These are phyloP conservation scores for Eilema depressum DNA, from an alignment of 2,888 invertebrate genomes.

Conservation along the genomic window DNA sequence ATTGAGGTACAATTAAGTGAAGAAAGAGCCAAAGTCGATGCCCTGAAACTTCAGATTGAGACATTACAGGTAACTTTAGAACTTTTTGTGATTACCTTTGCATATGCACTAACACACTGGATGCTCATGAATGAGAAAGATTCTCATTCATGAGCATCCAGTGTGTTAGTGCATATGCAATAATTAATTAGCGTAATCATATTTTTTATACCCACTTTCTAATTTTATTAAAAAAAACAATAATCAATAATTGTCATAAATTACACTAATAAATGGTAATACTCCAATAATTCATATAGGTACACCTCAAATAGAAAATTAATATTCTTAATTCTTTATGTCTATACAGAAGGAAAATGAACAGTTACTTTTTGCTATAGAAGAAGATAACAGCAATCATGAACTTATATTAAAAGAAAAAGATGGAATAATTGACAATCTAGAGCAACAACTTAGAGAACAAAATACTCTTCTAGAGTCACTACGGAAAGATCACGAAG, in stretches of 20 bases:
- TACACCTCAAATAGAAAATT: neutral
- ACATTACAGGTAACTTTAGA: conserved; percentile 64
- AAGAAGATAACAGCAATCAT: conserved; percentile 64
- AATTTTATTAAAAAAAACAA: too few relatives aligned
- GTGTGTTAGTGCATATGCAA: neutral
- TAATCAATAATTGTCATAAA: neutral
- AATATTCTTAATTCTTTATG: neutral
- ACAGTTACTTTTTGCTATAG: conserved; percentile 61
- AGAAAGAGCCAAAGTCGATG: conserved; percentile 74
- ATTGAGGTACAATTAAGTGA: conserved; percentile 80
- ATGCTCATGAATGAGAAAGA: too few relatives aligned
- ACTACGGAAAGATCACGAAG: conserved; percentile 57
- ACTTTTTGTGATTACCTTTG: neutral
- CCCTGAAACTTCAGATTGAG: conserved; percentile 72
- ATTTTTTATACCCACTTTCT: too few relatives aligned
- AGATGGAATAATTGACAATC: conserved; percentile 58
- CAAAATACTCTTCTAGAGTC: conserved; percentile 51
- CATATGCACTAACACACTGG: too few relatives aligned
- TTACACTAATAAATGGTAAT: neutral
- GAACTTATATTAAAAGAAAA: conserved; percentile 64
- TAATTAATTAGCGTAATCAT: too few relatives aligned
- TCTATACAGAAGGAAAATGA: conserved; percentile 62
- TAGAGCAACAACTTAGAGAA: conserved; percentile 59
- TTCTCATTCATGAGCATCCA: too few relatives aligned
- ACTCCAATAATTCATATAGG: neutral